Conservation (phyloP, 2,113 vertebrate species). For the Hydrolagus affinis region DNA sequence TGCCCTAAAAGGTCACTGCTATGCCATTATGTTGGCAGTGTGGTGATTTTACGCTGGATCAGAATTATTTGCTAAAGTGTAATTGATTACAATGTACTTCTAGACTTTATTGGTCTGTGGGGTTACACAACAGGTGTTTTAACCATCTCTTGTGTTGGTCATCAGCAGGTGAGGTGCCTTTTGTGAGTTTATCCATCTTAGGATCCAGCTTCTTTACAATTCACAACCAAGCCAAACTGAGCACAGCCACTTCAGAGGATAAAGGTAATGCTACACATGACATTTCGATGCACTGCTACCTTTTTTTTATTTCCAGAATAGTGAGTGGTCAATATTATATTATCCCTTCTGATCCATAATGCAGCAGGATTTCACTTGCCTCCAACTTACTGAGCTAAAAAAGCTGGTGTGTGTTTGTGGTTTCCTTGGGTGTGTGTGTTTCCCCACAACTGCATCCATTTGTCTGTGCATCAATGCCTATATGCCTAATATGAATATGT, state of each 20-base stretch:
- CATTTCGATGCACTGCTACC: neutral
- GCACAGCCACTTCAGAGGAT: neutral
- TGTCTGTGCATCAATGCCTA: too few relatives aligned
- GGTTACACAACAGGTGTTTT: neutral
- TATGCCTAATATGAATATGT: too few relatives aligned
- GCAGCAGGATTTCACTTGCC: neutral
- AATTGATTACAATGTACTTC: neutral
- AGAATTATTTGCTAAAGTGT: neutral
- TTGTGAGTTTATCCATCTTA: neutral
- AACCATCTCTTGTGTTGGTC: neutral
- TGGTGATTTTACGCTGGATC: neutral
- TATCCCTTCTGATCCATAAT: neutral
- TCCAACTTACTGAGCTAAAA: neutral
- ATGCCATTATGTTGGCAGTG: neutral
- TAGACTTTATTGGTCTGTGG: neutral
- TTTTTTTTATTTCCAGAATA: neutral
- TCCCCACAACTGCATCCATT: too few relatives aligned
- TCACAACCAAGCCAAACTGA: neutral
- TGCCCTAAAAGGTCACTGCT: neutral
- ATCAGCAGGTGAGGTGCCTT: neutral
- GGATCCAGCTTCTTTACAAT: neutral
- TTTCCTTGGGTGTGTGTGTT: too few relatives aligned
- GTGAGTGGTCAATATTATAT: neutral
- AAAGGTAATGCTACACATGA: neutral
- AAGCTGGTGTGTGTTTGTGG: too few relatives aligned